Evolutionary conservation across 2,113 vertebrate species (phyloP).

Genomic region (Nematolebias whitei): DNA sequence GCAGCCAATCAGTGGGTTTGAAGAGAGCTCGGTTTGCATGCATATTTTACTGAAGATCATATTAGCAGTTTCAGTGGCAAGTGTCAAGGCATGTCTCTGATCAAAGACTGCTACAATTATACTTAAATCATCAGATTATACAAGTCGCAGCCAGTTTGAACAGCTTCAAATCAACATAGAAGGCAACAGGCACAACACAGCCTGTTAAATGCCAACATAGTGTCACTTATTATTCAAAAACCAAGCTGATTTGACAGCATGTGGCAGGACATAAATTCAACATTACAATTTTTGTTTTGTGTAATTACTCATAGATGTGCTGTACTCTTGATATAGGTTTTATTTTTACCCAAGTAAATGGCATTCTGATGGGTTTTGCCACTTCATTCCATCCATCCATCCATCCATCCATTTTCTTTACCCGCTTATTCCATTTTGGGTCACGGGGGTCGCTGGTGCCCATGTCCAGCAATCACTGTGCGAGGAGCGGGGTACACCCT

Average conservation of each 20-base stretch:
- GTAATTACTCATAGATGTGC: constrained; percentile 3
- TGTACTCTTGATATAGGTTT: neutral
- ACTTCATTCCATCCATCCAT: no score
- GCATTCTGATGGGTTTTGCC: neutral
- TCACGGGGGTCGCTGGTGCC: no score
- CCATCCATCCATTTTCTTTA: no score
- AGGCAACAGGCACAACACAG: constrained; percentile 38
- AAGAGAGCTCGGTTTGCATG: neutral
- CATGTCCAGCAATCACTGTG: no score
- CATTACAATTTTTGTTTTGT: neutral
- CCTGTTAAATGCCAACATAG: constrained; percentile 7
- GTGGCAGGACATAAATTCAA: neutral
- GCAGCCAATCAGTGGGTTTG: constrained; percentile 4
- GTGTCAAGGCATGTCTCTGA: constrained; percentile 17
- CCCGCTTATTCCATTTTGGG: no score
- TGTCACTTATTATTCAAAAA: constrained; percentile 27
- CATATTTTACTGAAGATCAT: neutral
- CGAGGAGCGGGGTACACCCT: no score
- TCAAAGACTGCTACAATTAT: constrained; percentile 41
- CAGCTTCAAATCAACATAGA: constrained; percentile 43
- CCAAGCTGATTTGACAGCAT: constrained; percentile 7
- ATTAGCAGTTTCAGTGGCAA: constrained; percentile 9
- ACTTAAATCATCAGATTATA: constrained; percentile 53
- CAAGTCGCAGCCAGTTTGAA: constrained; percentile 42
- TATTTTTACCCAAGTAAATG: neutral